phyloP scores from a whole-genome alignment of 1,140 invertebrate genomes.

The Harpegnathos saltator region DNA sequence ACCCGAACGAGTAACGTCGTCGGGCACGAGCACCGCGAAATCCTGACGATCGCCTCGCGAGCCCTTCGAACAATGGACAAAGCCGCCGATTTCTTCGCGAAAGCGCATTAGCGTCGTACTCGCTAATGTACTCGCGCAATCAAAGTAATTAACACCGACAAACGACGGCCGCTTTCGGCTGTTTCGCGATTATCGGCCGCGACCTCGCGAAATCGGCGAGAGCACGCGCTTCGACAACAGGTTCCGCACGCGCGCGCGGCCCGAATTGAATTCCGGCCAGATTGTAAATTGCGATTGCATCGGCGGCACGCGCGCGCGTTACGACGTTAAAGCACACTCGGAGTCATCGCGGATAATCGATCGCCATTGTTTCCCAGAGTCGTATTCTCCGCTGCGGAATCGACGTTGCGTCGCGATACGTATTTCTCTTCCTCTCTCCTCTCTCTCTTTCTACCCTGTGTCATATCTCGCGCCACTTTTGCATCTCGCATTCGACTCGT shows the following conservation, averaged over 20 bases:
- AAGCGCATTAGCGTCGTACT: too few species aligned
- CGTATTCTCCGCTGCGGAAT: not conserved
- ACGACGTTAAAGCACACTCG: slow-evolving; percentile 54
- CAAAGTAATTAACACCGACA: slow-evolving; percentile 47
- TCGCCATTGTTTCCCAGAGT: slow-evolving; percentile 41
- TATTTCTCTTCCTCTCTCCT: too few species aligned
- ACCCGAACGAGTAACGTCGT: too few species aligned
- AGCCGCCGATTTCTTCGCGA: slow-evolving; percentile 27
- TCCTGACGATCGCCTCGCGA: slow-evolving; percentile 38
- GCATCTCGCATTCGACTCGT: not conserved
- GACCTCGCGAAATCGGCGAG: slow-evolving; percentile 8
- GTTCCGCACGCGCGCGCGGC: slow-evolving; percentile 28
- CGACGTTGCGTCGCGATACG: not conserved
- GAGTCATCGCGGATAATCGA: slow-evolving; percentile 49
- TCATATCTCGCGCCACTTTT: not conserved
- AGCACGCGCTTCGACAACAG: slow-evolving; percentile 36
- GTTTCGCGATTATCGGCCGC: slow-evolving; percentile 40
- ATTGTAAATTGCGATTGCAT: slow-evolving; percentile 65
- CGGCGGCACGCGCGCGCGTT: slow-evolving; percentile 54
- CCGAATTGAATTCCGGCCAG: slow-evolving; percentile 38
- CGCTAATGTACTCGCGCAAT: slow-evolving; percentile 52
- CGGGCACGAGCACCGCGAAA: too few species aligned
- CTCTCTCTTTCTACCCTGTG: too few species aligned
- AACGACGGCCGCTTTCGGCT: slow-evolving; percentile 11
- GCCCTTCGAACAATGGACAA: slow-evolving; percentile 32